phyloP scores from a whole-genome alignment of 2,888 invertebrate genomes.

The Drosophila helvetica region DNA sequence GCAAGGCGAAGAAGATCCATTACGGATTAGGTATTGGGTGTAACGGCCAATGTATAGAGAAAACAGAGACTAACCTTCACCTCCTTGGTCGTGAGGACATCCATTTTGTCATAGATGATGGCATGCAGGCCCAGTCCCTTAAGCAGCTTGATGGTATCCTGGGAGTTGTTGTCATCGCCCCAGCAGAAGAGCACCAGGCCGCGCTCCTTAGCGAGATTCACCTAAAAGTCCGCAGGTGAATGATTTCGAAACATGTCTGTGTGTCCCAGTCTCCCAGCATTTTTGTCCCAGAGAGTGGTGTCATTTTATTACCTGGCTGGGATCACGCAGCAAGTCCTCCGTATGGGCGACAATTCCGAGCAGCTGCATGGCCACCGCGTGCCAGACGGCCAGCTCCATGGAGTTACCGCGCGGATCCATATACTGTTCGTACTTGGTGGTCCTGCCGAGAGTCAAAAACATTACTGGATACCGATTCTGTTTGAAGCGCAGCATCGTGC shows the following conservation, averaged over 20 bases:
- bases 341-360: conserved; percentile 96
- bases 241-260: conserved; percentile 24
- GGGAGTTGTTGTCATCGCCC: conserved; percentile 98
- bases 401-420: conserved; percentile 92
- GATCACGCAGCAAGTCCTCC: conserved; percentile 94
- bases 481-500: conserved; percentile 95
- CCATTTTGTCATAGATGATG: conserved; percentile 97
- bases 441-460: conserved; percentile 94
- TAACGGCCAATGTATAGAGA: background rate
- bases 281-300: conserved; percentile 14
- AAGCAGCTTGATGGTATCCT: conserved; percentile 92
- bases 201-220: conserved; percentile 90
- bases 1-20: conserved; percentile 32
- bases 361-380: conserved; percentile 92
- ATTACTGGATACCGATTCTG: conserved; percentile 99
- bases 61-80: conserved; percentile 74
- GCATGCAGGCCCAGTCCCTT: conserved; percentile 96
- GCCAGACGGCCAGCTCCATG: conserved; percentile 92
- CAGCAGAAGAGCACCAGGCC: conserved; percentile 97
- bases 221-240: conserved; percentile 84
- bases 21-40: background rate
- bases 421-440: conserved; percentile 90
- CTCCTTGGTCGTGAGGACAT: conserved; percentile 84
- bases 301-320: conserved; percentile 87
- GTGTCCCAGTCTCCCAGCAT: conserved; percentile 11